phyloP scores from a whole-genome alignment of 2,113 vertebrate species.

The Procapra przewalskii region DNA sequence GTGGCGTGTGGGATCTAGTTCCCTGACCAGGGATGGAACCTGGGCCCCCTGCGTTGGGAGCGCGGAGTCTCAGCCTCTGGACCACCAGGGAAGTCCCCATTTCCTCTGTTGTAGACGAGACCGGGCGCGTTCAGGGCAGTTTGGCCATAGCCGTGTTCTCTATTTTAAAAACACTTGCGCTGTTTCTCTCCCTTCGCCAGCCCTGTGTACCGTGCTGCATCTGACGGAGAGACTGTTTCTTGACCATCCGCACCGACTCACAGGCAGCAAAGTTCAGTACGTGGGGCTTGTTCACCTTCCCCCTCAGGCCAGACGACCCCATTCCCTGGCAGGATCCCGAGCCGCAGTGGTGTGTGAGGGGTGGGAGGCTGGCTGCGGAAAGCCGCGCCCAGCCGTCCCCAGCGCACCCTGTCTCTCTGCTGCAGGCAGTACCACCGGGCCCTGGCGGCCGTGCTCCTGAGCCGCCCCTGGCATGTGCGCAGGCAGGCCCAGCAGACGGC shows the following conservation, averaged over 20 bases:
- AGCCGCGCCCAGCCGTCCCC: accelerated
- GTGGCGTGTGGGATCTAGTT: neutral
- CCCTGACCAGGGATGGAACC: neutral
- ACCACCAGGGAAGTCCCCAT: neutral
- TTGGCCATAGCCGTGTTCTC: accelerated
- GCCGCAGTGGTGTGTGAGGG: neutral
- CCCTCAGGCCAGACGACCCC: neutral
- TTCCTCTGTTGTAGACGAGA: neutral
- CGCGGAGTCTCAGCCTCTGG: neutral
- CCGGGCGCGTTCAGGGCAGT: accelerated
- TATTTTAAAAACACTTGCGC: neutral
- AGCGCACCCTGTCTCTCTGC: neutral
- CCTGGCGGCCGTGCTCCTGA: slow-evolving; percentile 85
- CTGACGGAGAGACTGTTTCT: slow-evolving; percentile 93
- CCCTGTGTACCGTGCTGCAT: slow-evolving; percentile 87
- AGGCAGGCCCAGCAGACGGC: slow-evolving; percentile 90
- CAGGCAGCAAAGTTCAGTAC: slow-evolving; percentile 90
- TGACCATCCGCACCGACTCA: slow-evolving; percentile 89
- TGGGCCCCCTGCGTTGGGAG: neutral
- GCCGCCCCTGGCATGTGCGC: slow-evolving; percentile 90
- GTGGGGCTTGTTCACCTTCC: slow-evolving; percentile 64
- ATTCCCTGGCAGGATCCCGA: neutral
- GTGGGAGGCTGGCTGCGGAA: neutral
- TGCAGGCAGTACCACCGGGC: slow-evolving; percentile 92
- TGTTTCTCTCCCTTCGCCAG: slow-evolving; percentile 58